These are phyloP conservation scores for Muntiacus reevesi DNA, from an alignment of 2,113 vertebrate species.

Conservation along the genomic window DNA sequence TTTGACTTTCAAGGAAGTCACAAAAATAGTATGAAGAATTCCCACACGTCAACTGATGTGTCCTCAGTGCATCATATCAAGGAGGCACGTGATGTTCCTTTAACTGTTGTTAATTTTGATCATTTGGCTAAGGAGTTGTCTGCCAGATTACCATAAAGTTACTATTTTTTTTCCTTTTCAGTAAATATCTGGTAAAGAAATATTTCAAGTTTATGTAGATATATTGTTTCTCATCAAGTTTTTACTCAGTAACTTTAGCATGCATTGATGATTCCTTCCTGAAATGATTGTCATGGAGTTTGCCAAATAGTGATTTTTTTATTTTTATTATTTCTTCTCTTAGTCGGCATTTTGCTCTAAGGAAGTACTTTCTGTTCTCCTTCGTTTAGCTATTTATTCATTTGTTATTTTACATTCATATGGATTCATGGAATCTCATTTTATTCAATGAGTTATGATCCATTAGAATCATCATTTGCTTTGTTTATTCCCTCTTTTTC, in stretches of 20 bases:
- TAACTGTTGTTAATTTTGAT: not conserved
- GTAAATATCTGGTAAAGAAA: not conserved
- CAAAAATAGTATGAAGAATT: not conserved
- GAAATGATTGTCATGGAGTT: not conserved
- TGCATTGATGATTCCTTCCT: not conserved
- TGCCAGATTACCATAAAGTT: not conserved
- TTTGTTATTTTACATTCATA: not conserved
- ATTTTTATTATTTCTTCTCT: constrained; percentile 20
- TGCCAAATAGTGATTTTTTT: not conserved
- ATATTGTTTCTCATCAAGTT: not conserved
- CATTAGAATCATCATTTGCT: not conserved
- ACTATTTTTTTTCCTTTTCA: not conserved
- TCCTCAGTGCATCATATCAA: not conserved
- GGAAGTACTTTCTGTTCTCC: not conserved
- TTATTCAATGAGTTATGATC: not conserved
- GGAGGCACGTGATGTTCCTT: not conserved
- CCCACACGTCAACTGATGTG: not conserved
- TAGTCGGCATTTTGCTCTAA: not conserved
- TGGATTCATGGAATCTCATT: not conserved
- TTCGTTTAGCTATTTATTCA: not conserved
- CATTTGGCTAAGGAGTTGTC: not conserved
- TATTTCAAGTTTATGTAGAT: not conserved
- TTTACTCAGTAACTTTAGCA: not conserved
- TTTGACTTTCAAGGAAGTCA: constrained; percentile 3
- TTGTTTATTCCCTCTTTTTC: not conserved